A percentile compares a stretch with the other conserved stretches of the same genome.
Evolutionary conservation across 2,888 invertebrate genomes (phyloP).

Genomic region (Sarcophaga variegata): DNA sequence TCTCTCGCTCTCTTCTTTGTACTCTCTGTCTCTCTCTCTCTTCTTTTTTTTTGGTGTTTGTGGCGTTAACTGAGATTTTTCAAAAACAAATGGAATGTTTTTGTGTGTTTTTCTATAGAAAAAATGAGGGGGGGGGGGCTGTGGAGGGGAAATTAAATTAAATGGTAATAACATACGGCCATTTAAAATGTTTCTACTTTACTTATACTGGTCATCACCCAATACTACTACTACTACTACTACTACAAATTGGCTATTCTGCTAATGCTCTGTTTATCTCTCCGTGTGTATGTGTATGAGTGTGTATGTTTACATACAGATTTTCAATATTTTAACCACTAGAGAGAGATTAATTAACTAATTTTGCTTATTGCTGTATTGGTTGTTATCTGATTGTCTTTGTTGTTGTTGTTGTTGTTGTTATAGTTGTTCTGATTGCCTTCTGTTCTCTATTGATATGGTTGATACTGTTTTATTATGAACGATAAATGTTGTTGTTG

Average conservation of each 20-base stretch:
- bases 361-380: slow-evolving; percentile 20
- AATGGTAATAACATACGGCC: slow-evolving; percentile 29
- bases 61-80: slow-evolving; percentile 4
- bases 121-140: background rate
- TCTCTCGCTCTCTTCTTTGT: too few relatives aligned
- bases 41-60: too few relatives aligned
- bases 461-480: background rate
- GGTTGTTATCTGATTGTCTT: too few relatives aligned
- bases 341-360: slow-evolving; percentile 53
- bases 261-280: too few relatives aligned
- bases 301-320: too few relatives aligned
- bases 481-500: background rate
- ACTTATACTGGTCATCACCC: background rate
- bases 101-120: background rate
- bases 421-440: background rate
- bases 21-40: too few relatives aligned
- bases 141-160: slow-evolving; percentile 3
- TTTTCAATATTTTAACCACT: slow-evolving; percentile 23
- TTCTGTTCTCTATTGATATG: background rate
- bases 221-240: too few relatives aligned
- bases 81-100: background rate
- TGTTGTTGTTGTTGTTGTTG: background rate
- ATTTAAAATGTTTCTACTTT: slow-evolving; percentile 11
- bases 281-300: too few relatives aligned
- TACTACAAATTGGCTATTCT: too few relatives aligned